Percentiles rank a stretch among this genome's conserved stretches.
These are phyloP conservation scores for Actinemys pallida DNA, from an alignment of 2,113 vertebrate genomes.

Conservation along the genomic window DNA sequence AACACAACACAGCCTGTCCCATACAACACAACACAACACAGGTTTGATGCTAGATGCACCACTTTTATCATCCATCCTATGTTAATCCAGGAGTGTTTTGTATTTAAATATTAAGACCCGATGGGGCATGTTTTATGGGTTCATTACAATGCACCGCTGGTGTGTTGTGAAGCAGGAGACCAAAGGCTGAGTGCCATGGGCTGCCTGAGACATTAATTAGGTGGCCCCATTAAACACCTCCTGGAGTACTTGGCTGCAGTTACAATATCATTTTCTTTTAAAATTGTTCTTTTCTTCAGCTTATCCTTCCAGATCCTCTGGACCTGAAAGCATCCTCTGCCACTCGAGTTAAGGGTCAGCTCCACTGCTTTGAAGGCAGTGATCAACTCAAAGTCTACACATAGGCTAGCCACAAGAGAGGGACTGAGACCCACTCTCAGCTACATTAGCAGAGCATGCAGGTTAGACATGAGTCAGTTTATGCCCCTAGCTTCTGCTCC, in stretches of 20 bases:
- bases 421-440: slow-evolving; percentile 5
- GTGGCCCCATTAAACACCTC: slow-evolving; percentile 52
- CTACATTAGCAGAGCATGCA: accelerated
- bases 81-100: slow-evolving; percentile 10
- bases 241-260: slow-evolving; percentile 52
- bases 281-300: not conserved
- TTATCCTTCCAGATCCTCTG: not conserved
- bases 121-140: slow-evolving; percentile 57
- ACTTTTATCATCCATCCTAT: slow-evolving; percentile 5
- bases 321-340: not conserved
- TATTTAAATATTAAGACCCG: slow-evolving; percentile 31
- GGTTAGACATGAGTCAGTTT: not conserved
- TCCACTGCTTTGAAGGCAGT: not conserved
- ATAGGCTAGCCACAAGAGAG: not conserved
- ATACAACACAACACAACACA: too few species aligned
- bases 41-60: slow-evolving; percentile 19
- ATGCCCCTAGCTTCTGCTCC: not conserved
- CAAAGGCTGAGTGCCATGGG: slow-evolving; percentile 48
- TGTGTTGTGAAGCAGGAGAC: slow-evolving; percentile 44
- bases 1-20: not conserved
- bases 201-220: slow-evolving; percentile 58
- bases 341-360: not conserved
- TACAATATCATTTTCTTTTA: slow-evolving; percentile 22
- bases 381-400: not conserved
- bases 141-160: slow-evolving; percentile 48